Evolutionary conservation across 2,113 vertebrate species (phyloP).

Genomic region (Formicarius rufipectus): DNA sequence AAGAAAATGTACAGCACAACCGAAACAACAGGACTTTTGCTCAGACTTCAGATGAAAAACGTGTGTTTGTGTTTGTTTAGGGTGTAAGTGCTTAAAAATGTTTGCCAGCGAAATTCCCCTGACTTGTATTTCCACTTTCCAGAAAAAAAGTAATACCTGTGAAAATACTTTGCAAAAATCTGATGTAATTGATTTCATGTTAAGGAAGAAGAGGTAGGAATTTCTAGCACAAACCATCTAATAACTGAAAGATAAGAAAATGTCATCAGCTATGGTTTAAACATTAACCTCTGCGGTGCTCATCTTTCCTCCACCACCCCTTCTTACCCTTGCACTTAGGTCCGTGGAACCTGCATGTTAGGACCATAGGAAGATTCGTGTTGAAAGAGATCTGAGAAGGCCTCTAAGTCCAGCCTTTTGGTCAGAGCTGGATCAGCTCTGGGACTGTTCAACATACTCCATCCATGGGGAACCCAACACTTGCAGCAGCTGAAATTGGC

Average conservation of each 20-base stretch:
- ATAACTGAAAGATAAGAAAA: neutral
- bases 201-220: neutral
- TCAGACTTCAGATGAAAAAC: neutral
- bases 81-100: neutral
- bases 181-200: neutral
- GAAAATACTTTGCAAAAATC: neutral
- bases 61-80: neutral
- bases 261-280: neutral
- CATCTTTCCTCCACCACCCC: neutral
- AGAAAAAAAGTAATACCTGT: neutral
- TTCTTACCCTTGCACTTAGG: neutral
- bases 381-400: neutral
- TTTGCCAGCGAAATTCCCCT: neutral
- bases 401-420: neutral
- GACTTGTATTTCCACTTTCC: neutral
- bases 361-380: neutral
- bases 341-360: neutral
- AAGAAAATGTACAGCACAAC: accelerated
- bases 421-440: neutral
- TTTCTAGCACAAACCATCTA: neutral
- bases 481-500: neutral
- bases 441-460: accelerated
- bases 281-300: neutral
- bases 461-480: neutral
- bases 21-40: neutral